Evolutionary conservation across 1,140 invertebrate species (phyloP).

Genomic region (Dolichoris vasculosae): DNA sequence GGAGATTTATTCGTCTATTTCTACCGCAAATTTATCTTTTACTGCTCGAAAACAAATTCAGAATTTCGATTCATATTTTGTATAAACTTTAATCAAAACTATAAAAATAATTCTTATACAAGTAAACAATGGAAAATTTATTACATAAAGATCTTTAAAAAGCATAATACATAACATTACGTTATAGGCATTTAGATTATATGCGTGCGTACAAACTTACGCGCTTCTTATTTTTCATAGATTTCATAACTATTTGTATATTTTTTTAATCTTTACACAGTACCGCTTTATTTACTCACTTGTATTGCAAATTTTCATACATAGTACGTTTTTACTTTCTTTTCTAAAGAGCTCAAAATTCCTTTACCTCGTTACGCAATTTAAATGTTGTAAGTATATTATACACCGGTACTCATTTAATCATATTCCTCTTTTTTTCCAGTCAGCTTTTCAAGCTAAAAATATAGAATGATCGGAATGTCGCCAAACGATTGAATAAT

Average conservation of each 20-base stretch:
- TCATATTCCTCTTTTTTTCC: no score
- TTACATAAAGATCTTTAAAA: conserved; percentile 36
- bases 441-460: no score
- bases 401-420: no score
- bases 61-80: neutral
- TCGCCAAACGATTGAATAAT: no score
- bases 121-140: neutral
- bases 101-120: neutral
- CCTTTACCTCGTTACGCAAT: neutral
- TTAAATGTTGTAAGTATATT: neutral
- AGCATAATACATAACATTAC: neutral
- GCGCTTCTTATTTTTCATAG: no score
- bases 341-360: neutral
- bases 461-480: no score
- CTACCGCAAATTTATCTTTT: no score
- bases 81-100: neutral
- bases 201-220: no score
- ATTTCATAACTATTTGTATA: no score
- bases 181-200: neutral
- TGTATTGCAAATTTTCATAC: neutral
- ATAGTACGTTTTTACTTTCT: neutral
- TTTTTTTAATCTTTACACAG: neutral
- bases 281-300: neutral
- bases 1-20: no score
- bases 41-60: neutral